These are phyloP conservation scores for Matsumyia berberina DNA, from an alignment of 2,888 invertebrate species.

Conservation along the genomic window DNA sequence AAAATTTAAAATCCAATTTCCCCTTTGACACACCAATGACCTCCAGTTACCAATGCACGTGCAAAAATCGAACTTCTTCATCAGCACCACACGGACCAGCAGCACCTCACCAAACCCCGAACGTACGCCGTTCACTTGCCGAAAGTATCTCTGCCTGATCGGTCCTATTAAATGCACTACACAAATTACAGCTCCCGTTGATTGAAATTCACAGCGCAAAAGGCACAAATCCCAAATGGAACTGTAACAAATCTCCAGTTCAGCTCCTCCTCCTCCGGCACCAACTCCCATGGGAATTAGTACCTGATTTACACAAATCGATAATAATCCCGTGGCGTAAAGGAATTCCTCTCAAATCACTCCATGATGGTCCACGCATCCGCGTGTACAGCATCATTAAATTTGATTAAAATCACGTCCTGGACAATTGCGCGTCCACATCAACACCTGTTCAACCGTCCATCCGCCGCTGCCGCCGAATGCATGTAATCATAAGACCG, in stretches of 20 bases:
- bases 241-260: conserved; percentile 67
- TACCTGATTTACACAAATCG: conserved; percentile 78
- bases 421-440: conserved; percentile 73
- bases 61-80: conserved; percentile 63
- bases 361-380: conserved; percentile 60
- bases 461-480: conserved; percentile 25
- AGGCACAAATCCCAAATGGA: conserved; percentile 46
- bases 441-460: conserved; percentile 70
- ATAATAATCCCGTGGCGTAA: conserved; percentile 63
- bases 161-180: conserved; percentile 59
- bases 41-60: conserved; percentile 50
- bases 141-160: conserved; percentile 19
- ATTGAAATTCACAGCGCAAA: conserved; percentile 57
- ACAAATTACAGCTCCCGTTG: conserved; percentile 73
- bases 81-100: conserved; percentile 55
- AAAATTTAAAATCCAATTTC: conserved; percentile 60
- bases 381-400: conserved; percentile 73
- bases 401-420: conserved; percentile 83
- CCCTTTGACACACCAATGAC: conserved; percentile 62
- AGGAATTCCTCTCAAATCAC: conserved; percentile 53
- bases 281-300: conserved; percentile 73
- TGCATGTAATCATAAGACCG: conserved; percentile 60
- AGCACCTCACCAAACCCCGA: conserved; percentile 1
- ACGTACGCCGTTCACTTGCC: conserved; percentile 7
- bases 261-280: conserved; percentile 20